Evolutionary conservation across 2,888 invertebrate genomes (phyloP).

Genomic region (Phaedon cochleariae): DNA sequence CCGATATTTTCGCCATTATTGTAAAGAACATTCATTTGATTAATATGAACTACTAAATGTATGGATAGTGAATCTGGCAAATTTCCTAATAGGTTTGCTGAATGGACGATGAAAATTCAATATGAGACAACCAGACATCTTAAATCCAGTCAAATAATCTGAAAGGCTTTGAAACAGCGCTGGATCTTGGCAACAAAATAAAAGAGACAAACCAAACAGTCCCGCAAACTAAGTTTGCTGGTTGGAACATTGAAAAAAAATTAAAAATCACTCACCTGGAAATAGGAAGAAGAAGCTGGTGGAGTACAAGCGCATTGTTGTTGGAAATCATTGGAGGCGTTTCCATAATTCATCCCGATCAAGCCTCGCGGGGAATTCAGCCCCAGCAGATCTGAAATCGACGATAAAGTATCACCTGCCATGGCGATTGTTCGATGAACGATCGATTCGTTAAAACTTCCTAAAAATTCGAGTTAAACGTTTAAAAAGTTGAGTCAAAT

Average conservation of each 20-base stretch:
- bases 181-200: slow-evolving; percentile 27
- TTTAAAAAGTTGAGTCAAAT: slow-evolving; percentile 49
- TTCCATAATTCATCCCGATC: slow-evolving; percentile 58
- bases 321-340: slow-evolving; percentile 47
- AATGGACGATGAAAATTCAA: slow-evolving; percentile 35
- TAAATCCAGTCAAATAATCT: slow-evolving; percentile 25
- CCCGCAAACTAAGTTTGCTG: slow-evolving; percentile 7
- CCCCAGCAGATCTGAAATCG: slow-evolving; percentile 67
- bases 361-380: slow-evolving; percentile 67
- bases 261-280: slow-evolving; percentile 51
- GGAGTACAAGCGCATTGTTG: slow-evolving; percentile 51
- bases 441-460: slow-evolving; percentile 40
- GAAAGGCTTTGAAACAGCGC: slow-evolving; percentile 22
- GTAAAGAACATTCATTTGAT: slow-evolving; percentile 6
- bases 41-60: neutral
- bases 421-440: slow-evolving; percentile 40
- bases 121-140: slow-evolving; percentile 18
- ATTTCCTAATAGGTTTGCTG: slow-evolving; percentile 45
- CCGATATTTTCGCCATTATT: neutral
- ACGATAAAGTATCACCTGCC: slow-evolving; percentile 63
- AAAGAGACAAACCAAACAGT: slow-evolving; percentile 24
- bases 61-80: slow-evolving; percentile 42
- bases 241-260: neutral
- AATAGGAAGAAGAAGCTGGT: slow-evolving; percentile 52
- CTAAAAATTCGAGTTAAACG: slow-evolving; percentile 45